Conservation (phyloP, 1,140 invertebrate species). For the Sitophilus oryzae region DNA sequence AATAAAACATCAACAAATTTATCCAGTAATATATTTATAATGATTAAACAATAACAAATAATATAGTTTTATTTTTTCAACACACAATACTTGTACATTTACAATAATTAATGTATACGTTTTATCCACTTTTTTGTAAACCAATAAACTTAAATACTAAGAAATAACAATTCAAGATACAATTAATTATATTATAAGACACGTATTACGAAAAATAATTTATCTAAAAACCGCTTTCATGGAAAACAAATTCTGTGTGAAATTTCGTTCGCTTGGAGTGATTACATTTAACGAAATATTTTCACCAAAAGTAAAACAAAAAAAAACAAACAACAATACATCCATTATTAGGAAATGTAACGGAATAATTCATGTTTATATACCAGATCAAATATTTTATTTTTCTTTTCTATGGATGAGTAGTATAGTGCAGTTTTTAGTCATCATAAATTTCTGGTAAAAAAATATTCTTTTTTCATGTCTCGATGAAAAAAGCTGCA, state of each 20-base stretch:
- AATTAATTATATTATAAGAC: background rate
- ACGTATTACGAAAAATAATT: constrained; percentile 12
- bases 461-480: constrained; percentile 15
- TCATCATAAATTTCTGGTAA: constrained; percentile 15
- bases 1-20: background rate
- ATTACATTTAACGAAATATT: background rate
- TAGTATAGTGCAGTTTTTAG: constrained; percentile 16
- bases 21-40: constrained; percentile 10
- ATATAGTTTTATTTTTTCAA: constrained; percentile 14
- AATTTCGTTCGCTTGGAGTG: constrained; percentile 1
- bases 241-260: constrained; percentile 19
- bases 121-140: background rate
- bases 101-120: constrained; percentile 5
- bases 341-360: too few species aligned
- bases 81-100: constrained; percentile 20
- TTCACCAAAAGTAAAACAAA: constrained; percentile 4
- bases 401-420: background rate
- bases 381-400: constrained; percentile 1
- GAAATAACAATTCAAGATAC: constrained; percentile 6
- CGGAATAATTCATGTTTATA: too few species aligned
- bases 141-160: constrained; percentile 9
- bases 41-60: constrained; percentile 16
- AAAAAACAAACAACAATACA: background rate
- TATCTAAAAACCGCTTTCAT: constrained; percentile 13
- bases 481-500: constrained; percentile 18